Percentiles rank a stretch among this genome's conserved stretches.
phyloP scores from a whole-genome alignment of 2,888 invertebrate species.

The Timema podura region DNA sequence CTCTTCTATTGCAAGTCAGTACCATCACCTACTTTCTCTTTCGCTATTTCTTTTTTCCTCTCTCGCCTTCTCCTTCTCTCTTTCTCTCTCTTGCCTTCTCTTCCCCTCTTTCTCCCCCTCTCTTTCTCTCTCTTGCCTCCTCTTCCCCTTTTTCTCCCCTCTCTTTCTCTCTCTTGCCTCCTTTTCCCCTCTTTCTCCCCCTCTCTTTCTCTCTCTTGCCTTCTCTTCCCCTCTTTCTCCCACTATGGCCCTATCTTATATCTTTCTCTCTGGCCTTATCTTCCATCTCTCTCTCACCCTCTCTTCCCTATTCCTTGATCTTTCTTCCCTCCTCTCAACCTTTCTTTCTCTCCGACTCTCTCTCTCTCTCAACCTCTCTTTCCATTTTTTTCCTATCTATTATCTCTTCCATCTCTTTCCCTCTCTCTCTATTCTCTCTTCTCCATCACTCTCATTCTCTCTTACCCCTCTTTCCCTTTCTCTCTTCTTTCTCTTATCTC shows the following conservation, averaged over 20 bases:
- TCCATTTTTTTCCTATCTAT: neutral
- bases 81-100: neutral
- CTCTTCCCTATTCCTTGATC: neutral
- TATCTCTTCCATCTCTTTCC: neutral
- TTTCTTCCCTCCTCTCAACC: neutral
- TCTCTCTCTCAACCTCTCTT: neutral
- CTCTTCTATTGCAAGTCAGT: constrained; percentile 90
- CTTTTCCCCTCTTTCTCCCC: neutral
- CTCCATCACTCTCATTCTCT: neutral
- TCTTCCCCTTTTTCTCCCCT: neutral
- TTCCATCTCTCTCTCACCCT: neutral
- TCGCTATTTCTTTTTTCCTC: neutral
- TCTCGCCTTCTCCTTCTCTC: neutral
- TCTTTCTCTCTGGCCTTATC: neutral
- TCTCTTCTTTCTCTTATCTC: neutral
- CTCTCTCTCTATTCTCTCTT: neutral
- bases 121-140: neutral
- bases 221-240: neutral
- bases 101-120: neutral
- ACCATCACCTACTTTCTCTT: neutral
- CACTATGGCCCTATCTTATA: neutral
- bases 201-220: neutral
- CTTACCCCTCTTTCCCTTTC: neutral
- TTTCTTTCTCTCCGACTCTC: neutral
- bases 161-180: neutral